A percentile compares a stretch with the other conserved stretches of the same genome.
Evolutionary conservation across 2,888 invertebrate genomes (phyloP).

Genomic region (Chrysotoxum bicinctum): DNA sequence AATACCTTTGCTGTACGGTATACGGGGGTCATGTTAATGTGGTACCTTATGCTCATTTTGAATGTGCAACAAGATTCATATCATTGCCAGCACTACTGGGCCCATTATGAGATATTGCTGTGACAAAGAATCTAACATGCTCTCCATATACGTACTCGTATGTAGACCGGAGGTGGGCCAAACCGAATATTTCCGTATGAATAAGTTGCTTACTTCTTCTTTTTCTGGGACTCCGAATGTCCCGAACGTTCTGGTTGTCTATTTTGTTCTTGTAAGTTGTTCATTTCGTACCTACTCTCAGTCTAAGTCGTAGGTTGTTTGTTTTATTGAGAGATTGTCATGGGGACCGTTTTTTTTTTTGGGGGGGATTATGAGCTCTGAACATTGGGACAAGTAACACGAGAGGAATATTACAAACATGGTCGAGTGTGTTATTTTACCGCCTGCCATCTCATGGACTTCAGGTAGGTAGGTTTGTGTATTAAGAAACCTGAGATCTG

Average conservation of each 20-base stretch:
- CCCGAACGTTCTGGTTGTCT: not conserved
- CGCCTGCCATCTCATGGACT: not conserved
- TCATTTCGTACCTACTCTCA: not conserved
- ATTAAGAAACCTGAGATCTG: not conserved
- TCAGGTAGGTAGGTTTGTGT: not conserved
- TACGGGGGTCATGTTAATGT: slow-evolving; percentile 61
- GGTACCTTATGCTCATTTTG: slow-evolving; percentile 59
- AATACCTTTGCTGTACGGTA: not conserved
- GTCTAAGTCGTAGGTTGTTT: slow-evolving; percentile 17
- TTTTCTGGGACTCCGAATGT: not conserved
- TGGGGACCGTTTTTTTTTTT: slow-evolving; percentile 23
- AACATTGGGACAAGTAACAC: slow-evolving; percentile 33
- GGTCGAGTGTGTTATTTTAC: slow-evolving; percentile 43
- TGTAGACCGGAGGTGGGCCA: slow-evolving; percentile 42
- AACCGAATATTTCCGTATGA: slow-evolving; percentile 21
- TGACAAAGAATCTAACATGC: slow-evolving; percentile 59
- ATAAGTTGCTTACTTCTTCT: not conserved
- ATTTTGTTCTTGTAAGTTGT: not conserved
- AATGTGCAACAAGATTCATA: slow-evolving; percentile 70
- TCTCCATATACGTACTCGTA: slow-evolving; percentile 24
- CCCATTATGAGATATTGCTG: slow-evolving; percentile 65
- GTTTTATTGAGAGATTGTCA: slow-evolving; percentile 61
- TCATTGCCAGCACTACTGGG: slow-evolving; percentile 55
- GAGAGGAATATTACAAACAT: slow-evolving; percentile 56
- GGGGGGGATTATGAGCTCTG: slow-evolving; percentile 62